Percentiles rank a stretch among this genome's conserved stretches.
phyloP scores from a whole-genome alignment of 2,113 vertebrate species.

The Phylloscopus whistleri region DNA sequence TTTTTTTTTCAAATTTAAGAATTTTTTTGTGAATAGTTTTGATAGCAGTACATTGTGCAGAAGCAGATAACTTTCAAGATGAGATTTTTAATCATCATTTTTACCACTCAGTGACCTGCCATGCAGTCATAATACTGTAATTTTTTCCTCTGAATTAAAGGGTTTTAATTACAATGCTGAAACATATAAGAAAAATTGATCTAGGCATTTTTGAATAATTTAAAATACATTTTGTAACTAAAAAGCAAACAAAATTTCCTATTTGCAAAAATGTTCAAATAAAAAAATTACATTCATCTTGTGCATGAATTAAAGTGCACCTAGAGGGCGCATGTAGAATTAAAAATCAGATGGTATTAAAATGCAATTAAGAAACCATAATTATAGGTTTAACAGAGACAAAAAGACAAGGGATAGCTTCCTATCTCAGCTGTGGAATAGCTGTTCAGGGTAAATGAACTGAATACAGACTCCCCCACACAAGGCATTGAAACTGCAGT shows the following conservation, averaged over 20 bases:
- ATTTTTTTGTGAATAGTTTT: neutral
- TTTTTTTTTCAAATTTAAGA: neutral
- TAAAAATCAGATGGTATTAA: neutral
- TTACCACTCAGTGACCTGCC: neutral
- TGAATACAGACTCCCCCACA: neutral
- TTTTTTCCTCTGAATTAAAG: neutral
- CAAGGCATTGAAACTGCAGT: neutral
- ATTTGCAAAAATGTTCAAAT: neutral
- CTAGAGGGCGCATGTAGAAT: neutral
- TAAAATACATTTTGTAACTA: neutral
- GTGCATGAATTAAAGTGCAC: neutral
- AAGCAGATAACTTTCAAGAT: neutral
- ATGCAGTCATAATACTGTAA: neutral
- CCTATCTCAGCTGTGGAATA: neutral
- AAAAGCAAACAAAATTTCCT: neutral
- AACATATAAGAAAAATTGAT: neutral
- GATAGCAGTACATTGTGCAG: neutral
- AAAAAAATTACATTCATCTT: neutral
- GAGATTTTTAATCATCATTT: neutral
- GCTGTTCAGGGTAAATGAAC: neutral
- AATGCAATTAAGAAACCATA: conserved; percentile 2
- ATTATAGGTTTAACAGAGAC: neutral
- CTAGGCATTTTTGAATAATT: neutral
- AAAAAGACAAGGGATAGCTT: neutral
- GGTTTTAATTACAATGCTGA: neutral